Percentiles rank a stretch among this genome's conserved stretches.
Evolutionary conservation across 2,888 invertebrate genomes (phyloP).

Genomic region (Emesis russula): DNA sequence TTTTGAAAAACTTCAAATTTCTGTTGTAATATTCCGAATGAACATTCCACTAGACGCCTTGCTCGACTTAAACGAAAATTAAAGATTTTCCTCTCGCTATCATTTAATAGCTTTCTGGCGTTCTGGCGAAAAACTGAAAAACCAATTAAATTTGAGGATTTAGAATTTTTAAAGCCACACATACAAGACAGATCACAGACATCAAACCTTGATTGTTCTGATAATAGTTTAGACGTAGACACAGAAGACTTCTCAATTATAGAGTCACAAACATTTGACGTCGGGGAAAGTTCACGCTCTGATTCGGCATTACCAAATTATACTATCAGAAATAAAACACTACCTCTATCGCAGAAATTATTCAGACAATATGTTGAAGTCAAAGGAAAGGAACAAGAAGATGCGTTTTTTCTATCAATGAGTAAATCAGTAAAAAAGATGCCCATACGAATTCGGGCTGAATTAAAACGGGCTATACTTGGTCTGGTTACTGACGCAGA

Average conservation of each 20-base stretch:
- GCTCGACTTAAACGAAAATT: neutral
- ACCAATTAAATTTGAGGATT: too few relatives aligned
- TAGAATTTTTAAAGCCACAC: too few relatives aligned
- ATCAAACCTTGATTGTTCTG: too few relatives aligned
- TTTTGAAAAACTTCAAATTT: slow-evolving; percentile 24
- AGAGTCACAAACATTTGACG: too few relatives aligned
- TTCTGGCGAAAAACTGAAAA: too few relatives aligned
- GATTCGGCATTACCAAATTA: slow-evolving; percentile 67
- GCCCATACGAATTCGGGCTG: slow-evolving; percentile 60
- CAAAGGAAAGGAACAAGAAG: slow-evolving; percentile 58
- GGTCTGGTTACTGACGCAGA: too few relatives aligned
- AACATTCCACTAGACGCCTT: neutral
- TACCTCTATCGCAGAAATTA: slow-evolving; percentile 69
- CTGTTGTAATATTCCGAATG: neutral
- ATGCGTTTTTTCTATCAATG: slow-evolving; percentile 71
- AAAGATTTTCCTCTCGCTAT: neutral
- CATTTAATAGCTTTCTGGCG: neutral
- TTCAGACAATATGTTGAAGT: slow-evolving; percentile 69
- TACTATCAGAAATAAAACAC: slow-evolving; percentile 55
- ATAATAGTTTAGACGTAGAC: too few relatives aligned
- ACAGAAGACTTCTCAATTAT: too few relatives aligned
- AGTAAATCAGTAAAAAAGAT: slow-evolving; percentile 58
- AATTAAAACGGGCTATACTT: slow-evolving; percentile 65
- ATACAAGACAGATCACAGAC: too few relatives aligned
- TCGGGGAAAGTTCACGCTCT: slow-evolving; percentile 39